These are phyloP conservation scores for Chymomyza procnemis DNA, from an alignment of 2,888 invertebrate genomes.

Conservation along the genomic window DNA sequence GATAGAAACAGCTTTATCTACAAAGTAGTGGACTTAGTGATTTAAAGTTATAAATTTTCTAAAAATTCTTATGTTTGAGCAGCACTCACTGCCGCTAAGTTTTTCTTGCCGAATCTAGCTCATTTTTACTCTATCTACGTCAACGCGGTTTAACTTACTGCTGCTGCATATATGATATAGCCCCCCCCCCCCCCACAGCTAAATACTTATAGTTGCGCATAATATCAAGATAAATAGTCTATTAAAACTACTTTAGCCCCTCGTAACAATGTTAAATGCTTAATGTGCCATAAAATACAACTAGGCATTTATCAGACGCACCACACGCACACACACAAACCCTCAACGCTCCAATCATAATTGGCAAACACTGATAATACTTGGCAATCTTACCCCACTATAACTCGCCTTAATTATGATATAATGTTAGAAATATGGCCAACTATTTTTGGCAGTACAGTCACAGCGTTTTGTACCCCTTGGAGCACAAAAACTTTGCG, in stretches of 20 bases:
- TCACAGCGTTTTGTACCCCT: background rate
- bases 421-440: constrained; percentile 47
- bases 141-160: no score
- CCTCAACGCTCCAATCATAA: constrained; percentile 47
- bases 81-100: no score
- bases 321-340: background rate
- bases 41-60: no score
- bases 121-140: no score
- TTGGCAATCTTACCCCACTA: no score
- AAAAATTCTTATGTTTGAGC: no score
- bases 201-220: background rate
- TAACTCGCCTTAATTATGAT: constrained; percentile 57
- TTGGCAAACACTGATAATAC: constrained; percentile 67
- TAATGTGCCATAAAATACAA: constrained; percentile 64
- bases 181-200: no score
- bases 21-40: no score
- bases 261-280: constrained; percentile 45
- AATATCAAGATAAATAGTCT: background rate
- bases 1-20: no score
- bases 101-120: no score
- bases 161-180: background rate
- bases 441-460: constrained; percentile 16
- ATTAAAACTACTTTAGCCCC: background rate
- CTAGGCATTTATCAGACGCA: constrained; percentile 40
- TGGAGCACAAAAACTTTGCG: constrained; percentile 35